Evolutionary conservation across 2,888 invertebrate genomes (phyloP), one percentile per base, ranked within the genome.

Genomic region (Nomada goodeniana): DNA sequence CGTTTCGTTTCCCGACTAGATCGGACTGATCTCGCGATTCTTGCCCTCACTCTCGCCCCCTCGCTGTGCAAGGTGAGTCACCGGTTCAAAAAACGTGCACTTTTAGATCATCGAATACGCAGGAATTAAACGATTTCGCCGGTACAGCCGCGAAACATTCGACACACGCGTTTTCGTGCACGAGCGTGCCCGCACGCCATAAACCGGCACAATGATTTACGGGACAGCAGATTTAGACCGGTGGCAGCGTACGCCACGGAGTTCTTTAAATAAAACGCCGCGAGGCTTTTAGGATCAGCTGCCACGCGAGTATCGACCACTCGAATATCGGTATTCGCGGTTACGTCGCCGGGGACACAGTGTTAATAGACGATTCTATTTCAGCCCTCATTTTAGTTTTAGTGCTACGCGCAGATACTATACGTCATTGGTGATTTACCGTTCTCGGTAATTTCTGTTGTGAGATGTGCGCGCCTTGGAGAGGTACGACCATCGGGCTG

Each of bases 191-290:
- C 70, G 74, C 65, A 82, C 76, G 64, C 78, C 69, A 76, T 80
- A 80, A 74, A 76, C 79, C 76, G 65, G 68, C 61, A 26, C 76
- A 77, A 84, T 87, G 87, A 87, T 87, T 87, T 87, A 87, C 85
- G 81, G 77, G 75, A 72, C 77, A 75, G 83, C 81, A 74, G 79
- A 87, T 87, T 87, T 87, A 87, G 87, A 87, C 76, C 83, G 65
- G 82, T 78, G 76, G 75, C 75, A 71, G 69, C 65, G 74, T 57
- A 63, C 76, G 74, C 44, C 61, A 53, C 44, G 61, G 75, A 36
- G 83, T 77, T 83, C 83, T 68, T 83, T 77, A 83, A 83, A 83
- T 83, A 83, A 83, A 82, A 77, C 77, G 71, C 64, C 72, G 70
- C 77, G 73, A 77, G 67, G 67, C 83, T 77, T 83, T 82, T 36